Evolutionary conservation across 30 jellyfish, hydroid and myxozoan genomes (phyloP), one percentile per base, ranked within the genome.

Genomic region (Clytia hemisphaerica): DNA sequence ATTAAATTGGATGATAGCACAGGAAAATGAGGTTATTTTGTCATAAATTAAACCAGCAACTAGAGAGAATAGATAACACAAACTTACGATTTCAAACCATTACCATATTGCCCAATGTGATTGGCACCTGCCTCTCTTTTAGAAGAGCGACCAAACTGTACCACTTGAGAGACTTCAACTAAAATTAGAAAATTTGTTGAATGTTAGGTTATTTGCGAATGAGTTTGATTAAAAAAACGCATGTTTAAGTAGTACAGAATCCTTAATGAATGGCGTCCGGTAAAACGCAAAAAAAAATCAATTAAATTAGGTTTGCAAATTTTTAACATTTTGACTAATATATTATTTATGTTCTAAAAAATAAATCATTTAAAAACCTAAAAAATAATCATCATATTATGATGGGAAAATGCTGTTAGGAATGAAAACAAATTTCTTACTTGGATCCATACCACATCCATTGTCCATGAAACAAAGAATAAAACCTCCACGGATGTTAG

Each of bases 381-480:
- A 40, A 40, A 9, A 40, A 40, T 40, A 40, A 40, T 40, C 10
- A 40, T 40, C 10, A 40, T 40, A 40, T 9, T 40, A 40, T n/a
- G n/a, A n/a, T n/a, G n/a, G n/a, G n/a, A n/a, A 53, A 53, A 53
- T 22, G 12, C 19, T 53, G 12, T 7, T 53, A 10, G 15, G 19
- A 12, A 19, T n/a, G 18, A 3, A 7, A 36, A 22, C 26, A 4
- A 22, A 36, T 70, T 22, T 27, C 93, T 25, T 45, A 89, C 98
- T 83, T 81, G 94, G 95, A 36, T 89, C 98, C 98, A 89, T 89
- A 30, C 98, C 98, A 78, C 98, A 89, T 0, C 98, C 98, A 82
- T 89, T 85, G 75, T 89, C 98, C 58, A 72, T 47, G 66, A 89
- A 89, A 50, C 78, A 64, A n/a, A 89, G 58, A 26, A 76, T 76